Evolutionary conservation across 2,888 invertebrate genomes (phyloP), one percentile per base, ranked within the genome.

Genomic region (Stenoptilia bipunctidactyla): DNA sequence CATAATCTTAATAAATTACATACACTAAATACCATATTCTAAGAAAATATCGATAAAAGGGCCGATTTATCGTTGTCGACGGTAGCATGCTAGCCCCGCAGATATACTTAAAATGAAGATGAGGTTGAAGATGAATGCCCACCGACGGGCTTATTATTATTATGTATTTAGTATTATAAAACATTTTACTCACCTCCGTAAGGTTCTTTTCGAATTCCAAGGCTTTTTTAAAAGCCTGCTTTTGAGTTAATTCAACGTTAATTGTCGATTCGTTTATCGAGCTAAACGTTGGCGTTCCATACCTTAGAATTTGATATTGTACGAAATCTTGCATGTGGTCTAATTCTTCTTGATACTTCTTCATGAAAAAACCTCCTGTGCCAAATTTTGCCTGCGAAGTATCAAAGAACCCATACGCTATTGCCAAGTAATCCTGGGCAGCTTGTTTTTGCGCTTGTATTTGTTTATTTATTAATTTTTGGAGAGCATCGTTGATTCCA

Each of bases 371-470:
- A 1, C 58, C 59, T 9, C 63, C 65, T 13, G 54, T 52, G 1
- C 67, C 68, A 15, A 48, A 42, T 34, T 48, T 47, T 12, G 58
- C 55, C 13, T 51, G 41, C 38, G 46, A 47, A 1, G 64, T 54
- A 33, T 66, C 61, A 3, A 63, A 42, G 39, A 66, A 67, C 25
- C 40, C 38, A 6, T 58, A 53, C 25, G 64, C 67, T 41, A 67
- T 53, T 13, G 46, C 55, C 44, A 68, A 52, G 49, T 67, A 67
- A 33, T 57, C 52, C 27, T 61, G 58, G 1, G 60, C 56, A 15
- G 66, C 66, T 41, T 64, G 59, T 37, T 68, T 64, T 44, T 68
- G 64, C 1, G 52, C 53, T 40, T 54, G 48, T 34, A 68, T 68
- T 45, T 67, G 66, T 40, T 47, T 49, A 40, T 68, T 67, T 1